A percentile compares a stretch with the other conserved stretches of the same genome.
Evolutionary conservation across 2,113 vertebrate species (phyloP).

Genomic region (Paradoxurus hermaphroditus): DNA sequence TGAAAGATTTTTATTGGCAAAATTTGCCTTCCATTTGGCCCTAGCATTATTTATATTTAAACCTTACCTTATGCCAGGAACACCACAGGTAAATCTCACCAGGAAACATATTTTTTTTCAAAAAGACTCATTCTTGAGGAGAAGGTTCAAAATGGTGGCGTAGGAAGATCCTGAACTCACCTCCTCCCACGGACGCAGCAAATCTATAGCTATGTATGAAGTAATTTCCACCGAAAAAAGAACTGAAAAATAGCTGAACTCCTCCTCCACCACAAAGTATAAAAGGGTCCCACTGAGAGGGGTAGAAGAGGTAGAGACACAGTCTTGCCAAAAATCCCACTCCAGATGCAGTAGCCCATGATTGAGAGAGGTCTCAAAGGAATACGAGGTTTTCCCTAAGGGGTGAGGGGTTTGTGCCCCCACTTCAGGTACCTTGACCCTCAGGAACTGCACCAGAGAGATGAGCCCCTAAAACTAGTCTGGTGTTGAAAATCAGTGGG

Average conservation of each 20-base stretch:
- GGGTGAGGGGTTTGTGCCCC: neutral
- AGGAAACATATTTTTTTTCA: neutral
- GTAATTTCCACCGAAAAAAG: neutral
- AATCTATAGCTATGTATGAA: neutral
- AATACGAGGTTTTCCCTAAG: neutral
- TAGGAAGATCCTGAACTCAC: neutral
- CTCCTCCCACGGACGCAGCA: neutral
- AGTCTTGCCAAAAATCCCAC: neutral
- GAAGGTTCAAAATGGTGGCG: neutral
- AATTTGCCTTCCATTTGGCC: neutral
- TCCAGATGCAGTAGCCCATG: neutral
- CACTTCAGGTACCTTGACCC: neutral
- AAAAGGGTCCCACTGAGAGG: neutral
- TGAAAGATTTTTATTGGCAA: neutral
- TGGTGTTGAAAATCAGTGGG: neutral
- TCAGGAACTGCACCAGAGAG: neutral
- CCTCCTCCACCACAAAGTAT: neutral
- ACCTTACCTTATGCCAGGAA: neutral
- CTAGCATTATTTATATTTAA: neutral
- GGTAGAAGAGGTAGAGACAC: neutral
- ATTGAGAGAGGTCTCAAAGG: neutral
- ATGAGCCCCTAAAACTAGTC: neutral
- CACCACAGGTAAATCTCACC: slow-evolving; percentile 19
- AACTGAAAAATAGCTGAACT: neutral
- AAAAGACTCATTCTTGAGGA: neutral